Evolutionary conservation across 2,888 invertebrate species (phyloP), one percentile per base, ranked within the genome.

Genomic region (Gortyna flavago): DNA sequence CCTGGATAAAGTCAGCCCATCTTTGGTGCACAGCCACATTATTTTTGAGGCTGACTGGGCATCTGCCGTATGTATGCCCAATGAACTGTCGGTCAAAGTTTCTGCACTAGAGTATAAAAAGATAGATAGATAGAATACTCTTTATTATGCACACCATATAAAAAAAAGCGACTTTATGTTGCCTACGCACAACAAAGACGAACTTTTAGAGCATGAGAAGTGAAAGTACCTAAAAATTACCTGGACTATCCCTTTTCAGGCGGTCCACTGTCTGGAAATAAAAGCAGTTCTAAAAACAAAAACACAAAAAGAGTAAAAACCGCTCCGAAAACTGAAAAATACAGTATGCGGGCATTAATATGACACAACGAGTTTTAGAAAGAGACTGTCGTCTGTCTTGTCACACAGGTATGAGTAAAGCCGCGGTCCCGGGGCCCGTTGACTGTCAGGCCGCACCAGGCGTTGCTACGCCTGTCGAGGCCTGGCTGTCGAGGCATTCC

Each of bases 161-260:
- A n/a, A n/a, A n/a, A n/a, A n/a, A 44, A 13, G 44, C 44, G 44
- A 44, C 44, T 13, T 44, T 44, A 44, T 44, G 4, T 44, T 13
- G 44, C 44, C 13, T 44, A 44, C 44, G 44, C 13, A 44, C 13
- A 44, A 44, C 4, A 44, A 44, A 44, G 13, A 44, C 44, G 13
- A 44, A 44, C 44, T 13, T 44, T 44, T 44, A 44, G 44, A 44
- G 44, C 44, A 3, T 11, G 38, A 66, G 29, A 44, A 29, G 13
- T 21, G 38, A 41, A 71, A 21, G 32, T 59, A 61, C 21, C 48
- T 48, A 21, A 62, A 44, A 62, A 89, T 88, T 77, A 93, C 94
- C 94, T 38, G 81, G 73, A 51, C 91, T 93, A 1, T 84, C 64
- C 41, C 71, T 86, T 67, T 89, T 89, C 6, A 75, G 35, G 4